A percentile compares a stretch with the other conserved stretches of the same genome.
Evolutionary conservation across 1,140 invertebrate genomes (phyloP).

Genomic region (Sarcophaga peregrina): DNA sequence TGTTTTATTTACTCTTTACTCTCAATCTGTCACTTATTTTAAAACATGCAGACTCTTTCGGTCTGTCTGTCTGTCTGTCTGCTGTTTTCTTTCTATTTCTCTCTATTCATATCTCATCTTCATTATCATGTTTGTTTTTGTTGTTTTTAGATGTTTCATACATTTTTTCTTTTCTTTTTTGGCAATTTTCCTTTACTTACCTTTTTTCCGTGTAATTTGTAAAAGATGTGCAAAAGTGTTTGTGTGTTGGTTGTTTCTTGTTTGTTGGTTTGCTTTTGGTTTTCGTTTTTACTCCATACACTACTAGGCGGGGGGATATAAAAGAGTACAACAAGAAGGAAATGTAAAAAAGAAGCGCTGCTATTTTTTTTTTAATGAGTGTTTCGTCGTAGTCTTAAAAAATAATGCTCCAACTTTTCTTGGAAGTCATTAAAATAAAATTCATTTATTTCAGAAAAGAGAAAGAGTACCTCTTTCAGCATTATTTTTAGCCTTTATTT

Average conservation of each 20-base stretch:
- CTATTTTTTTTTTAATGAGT: too few relatives aligned
- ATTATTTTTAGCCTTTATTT: too few relatives aligned
- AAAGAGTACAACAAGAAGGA: too few relatives aligned
- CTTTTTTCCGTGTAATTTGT: slow-evolving; percentile 10
- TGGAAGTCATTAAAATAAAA: background rate
- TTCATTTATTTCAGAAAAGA: background rate
- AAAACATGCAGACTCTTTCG: background rate
- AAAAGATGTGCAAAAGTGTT: too few relatives aligned
- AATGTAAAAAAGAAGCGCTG: too few relatives aligned
- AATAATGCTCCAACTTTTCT: slow-evolving; percentile 6
- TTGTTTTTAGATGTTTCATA: too few relatives aligned
- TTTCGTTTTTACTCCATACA: too few relatives aligned
- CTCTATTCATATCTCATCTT: too few relatives aligned
- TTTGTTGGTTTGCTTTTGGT: too few relatives aligned
- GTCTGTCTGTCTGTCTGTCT: background rate
- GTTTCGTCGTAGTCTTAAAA: background rate
- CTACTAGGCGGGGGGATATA: background rate
- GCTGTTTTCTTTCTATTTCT: background rate
- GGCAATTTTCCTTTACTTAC: background rate
- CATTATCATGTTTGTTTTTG: too few relatives aligned
- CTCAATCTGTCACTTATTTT: slow-evolving; percentile 12
- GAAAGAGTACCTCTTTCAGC: background rate
- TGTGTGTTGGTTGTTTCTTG: too few relatives aligned
- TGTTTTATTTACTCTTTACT: background rate
- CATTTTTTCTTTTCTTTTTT: background rate